Base-by-base conservation (phyloP, 2,888 invertebrate species). In the Latheticus oryzae region DNA sequence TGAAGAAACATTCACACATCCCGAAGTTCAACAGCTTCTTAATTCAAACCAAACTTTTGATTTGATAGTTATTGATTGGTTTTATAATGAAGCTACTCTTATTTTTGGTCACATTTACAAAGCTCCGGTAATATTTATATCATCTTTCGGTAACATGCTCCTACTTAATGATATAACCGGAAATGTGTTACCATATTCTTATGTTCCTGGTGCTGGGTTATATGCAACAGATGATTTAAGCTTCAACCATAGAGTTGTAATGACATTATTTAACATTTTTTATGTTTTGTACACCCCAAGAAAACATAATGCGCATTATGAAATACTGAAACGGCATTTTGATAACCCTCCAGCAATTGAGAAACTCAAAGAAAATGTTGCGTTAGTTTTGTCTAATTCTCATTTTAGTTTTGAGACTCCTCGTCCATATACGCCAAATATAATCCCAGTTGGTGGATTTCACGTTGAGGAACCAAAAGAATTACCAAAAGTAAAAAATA, bases 91-190 rank as follows among this genome's bases (percentile, higher is more conserved):
- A 52, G 75, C 74, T 5, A 65, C 72, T 16, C 63, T 74, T 16
- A 75, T 72, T 1, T 63, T 77, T 3, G 71, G 72, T 2, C 73
- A 76, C 58, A 66, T 72, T 37, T 72, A 73, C 43, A 68, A 76
- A 47, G 73, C 74, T 2, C 75, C 76, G 0, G 60, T 75, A 2
- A 71, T 79, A 15, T 60, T 71, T 1, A 68, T 78, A 11, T 66
- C 68, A 9, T 63, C 74, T 1, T 61, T 68, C 8, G 72, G 71
- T 1, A 66, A 66, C n/a, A 67, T 65, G 7, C 62, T 64, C 2
- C 59, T 68, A 13, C 63, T 69, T 0, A 70, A 70, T 32, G 67
- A 65, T 23, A 50, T 71, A 2, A 62, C 70, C 2, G 74, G 74
- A 19, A 75, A 74, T 58, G 71, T 75, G 0, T 64, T 71, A 24